Conservation (phyloP, 2,797 vertebrate genomes). For the Graptemys geographica region DNA sequence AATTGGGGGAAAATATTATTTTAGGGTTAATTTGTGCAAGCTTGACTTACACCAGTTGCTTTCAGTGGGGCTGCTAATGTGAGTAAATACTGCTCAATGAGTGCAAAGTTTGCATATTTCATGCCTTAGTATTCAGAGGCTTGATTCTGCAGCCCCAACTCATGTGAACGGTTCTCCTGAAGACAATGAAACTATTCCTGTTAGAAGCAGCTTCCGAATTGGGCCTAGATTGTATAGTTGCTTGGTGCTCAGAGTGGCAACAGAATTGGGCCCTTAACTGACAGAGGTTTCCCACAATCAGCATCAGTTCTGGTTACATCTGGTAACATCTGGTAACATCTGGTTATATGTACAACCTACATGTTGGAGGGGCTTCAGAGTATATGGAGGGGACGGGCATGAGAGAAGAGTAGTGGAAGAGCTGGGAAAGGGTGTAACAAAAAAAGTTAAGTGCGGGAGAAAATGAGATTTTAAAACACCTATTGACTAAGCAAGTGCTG, state of each 20-base stretch:
- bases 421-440: fast-evolving
- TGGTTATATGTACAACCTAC: too few relatives aligned
- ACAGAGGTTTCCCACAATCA: fast-evolving
- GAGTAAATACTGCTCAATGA: conserved; percentile 25
- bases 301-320: background rate
- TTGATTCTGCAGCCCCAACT: conserved; percentile 33
- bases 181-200: fast-evolving
- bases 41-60: conserved; percentile 34
- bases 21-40: conserved; percentile 57
- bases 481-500: background rate
- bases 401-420: background rate
- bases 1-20: conserved; percentile 71
- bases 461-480: background rate
- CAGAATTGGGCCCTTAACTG: background rate
- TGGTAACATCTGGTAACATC: background rate
- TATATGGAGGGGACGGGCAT: background rate
- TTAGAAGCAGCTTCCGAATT: background rate
- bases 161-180: background rate
- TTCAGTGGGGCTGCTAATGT: conserved; percentile 29
- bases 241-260: background rate
- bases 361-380: background rate
- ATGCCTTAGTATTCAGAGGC: background rate
- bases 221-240: background rate
- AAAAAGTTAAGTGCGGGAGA: background rate
- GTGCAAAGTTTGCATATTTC: background rate